Conservation (phyloP, 2,797 vertebrate species). For the Xyrichtys novacula region DNA sequence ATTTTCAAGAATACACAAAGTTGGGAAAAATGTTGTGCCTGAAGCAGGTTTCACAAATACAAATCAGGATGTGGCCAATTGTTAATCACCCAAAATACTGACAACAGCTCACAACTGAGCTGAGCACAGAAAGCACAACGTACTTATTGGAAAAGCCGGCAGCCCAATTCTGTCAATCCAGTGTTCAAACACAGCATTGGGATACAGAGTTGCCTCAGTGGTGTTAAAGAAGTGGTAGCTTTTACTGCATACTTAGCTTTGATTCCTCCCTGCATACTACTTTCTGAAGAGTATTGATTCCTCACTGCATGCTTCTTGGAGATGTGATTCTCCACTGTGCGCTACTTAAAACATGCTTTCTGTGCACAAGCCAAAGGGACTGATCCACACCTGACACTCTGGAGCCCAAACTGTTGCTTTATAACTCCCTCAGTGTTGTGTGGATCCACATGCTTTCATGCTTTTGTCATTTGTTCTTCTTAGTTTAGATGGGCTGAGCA, state of each 20-base stretch:
- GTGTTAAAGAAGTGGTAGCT: constrained; percentile 46
- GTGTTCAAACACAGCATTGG: constrained; percentile 45
- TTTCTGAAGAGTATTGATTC: constrained; percentile 67
- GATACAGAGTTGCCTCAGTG: constrained; percentile 45
- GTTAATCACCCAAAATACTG: constrained; percentile 24
- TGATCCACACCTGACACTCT: constrained; percentile 25
- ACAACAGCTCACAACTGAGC: constrained; percentile 19
- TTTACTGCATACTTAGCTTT: constrained; percentile 64
- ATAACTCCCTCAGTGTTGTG: constrained; percentile 44
- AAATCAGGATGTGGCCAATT: constrained; percentile 14
- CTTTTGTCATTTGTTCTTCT: constrained; percentile 48
- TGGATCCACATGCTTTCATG: constrained; percentile 28
- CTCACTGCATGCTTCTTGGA: constrained; percentile 46
- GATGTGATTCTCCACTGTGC: constrained; percentile 47
- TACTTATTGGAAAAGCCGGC: constrained; percentile 54
- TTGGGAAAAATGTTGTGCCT: neutral
- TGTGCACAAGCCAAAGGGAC: constrained; percentile 27
- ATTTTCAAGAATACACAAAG: too few relatives aligned
- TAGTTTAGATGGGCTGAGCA: constrained; percentile 31
- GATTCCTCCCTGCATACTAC: constrained; percentile 53
- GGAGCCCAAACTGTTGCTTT: constrained; percentile 47
- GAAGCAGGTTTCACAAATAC: constrained; percentile 12
- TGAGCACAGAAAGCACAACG: constrained; percentile 15
- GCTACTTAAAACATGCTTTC: constrained; percentile 61
- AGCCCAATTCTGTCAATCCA: constrained; percentile 70